Evolutionary conservation across 1,140 invertebrate species (phyloP).

Genomic region (Plectrocnemia conspersa): DNA sequence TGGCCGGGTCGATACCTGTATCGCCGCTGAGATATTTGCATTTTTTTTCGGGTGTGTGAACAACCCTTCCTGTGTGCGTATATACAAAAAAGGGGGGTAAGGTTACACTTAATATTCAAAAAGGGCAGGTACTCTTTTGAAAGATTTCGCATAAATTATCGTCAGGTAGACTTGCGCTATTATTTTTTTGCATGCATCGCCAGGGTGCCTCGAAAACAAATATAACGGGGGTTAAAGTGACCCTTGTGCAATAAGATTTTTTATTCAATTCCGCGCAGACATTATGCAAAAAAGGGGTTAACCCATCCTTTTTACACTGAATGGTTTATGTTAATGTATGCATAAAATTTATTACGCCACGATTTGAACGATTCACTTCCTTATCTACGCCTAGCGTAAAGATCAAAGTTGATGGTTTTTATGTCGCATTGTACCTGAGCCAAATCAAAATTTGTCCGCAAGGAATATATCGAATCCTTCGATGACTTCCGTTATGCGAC

Average conservation of each 20-base stretch:
- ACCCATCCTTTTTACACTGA: conserved; percentile 55
- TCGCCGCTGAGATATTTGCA: conserved; percentile 44
- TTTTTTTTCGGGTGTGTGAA: conserved; percentile 40
- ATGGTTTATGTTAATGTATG: conserved; percentile 54
- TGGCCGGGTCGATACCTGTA: conserved; percentile 36
- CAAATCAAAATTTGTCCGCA: conserved; percentile 25
- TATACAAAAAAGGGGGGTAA: conserved; percentile 53
- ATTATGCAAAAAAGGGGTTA: conserved; percentile 54
- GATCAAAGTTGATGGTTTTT: conserved; percentile 32
- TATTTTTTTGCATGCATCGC: conserved; percentile 37
- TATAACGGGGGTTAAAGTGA: conserved; percentile 24
- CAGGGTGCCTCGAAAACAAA: conserved; percentile 29
- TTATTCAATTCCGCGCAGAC: conserved; percentile 28
- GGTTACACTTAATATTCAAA: conserved; percentile 54
- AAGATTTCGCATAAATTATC: conserved; percentile 56
- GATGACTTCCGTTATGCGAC: conserved; percentile 30
- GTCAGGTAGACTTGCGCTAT: conserved; percentile 52
- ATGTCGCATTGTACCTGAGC: conserved; percentile 10
- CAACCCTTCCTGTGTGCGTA: conserved; percentile 46
- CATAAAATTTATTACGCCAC: conserved; percentile 48
- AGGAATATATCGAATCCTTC: conserved; percentile 34
- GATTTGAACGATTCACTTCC: conserved; percentile 3
- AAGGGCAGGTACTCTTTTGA: conserved; percentile 54
- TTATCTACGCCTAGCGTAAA: conserved; percentile 28
- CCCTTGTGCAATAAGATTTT: conserved; percentile 36